Evolutionary conservation across 2,888 invertebrate species (phyloP).

Genomic region (Galerucella pusilla): DNA sequence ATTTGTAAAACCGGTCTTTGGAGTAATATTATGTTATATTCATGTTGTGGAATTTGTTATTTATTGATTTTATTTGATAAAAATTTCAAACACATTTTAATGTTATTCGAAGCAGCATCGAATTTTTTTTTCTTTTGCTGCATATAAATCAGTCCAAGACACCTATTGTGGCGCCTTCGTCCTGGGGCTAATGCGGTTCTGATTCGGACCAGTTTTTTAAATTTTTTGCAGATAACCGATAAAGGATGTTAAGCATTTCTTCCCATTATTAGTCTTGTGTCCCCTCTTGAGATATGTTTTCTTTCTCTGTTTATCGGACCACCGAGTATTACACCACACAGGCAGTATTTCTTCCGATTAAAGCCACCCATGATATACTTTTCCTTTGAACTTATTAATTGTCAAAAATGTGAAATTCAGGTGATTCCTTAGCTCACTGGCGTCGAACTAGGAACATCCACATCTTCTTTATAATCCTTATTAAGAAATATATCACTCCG

Average conservation of each 20-base stretch:
- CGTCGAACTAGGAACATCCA: background rate
- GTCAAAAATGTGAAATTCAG: slow-evolving; percentile 37
- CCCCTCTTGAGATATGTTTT: slow-evolving; percentile 33
- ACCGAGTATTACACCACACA: slow-evolving; percentile 39
- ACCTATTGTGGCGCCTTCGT: background rate
- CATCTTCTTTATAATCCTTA: no score
- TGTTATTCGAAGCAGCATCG: slow-evolving; percentile 10
- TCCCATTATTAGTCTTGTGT: slow-evolving; percentile 37
- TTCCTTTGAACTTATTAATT: slow-evolving; percentile 43
- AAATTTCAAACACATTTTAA: slow-evolving; percentile 5
- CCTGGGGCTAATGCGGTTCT: slow-evolving; percentile 5
- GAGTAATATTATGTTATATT: no score
- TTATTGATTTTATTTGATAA: no score
- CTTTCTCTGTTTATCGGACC: slow-evolving; percentile 34
- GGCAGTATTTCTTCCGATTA: slow-evolving; percentile 32
- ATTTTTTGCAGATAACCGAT: slow-evolving; percentile 36
- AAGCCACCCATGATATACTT: slow-evolving; percentile 43
- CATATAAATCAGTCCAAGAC: background rate
- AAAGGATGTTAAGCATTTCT: slow-evolving; percentile 40
- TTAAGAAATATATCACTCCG: no score
- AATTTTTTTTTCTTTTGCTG: slow-evolving; percentile 14
- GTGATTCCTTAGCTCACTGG: slow-evolving; percentile 5
- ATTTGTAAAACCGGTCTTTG: no score
- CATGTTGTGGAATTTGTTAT: no score
- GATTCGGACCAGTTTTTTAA: slow-evolving; percentile 30